Conservation (phyloP, 2,888 invertebrate genomes). For the Platycheirus albimanus region DNA sequence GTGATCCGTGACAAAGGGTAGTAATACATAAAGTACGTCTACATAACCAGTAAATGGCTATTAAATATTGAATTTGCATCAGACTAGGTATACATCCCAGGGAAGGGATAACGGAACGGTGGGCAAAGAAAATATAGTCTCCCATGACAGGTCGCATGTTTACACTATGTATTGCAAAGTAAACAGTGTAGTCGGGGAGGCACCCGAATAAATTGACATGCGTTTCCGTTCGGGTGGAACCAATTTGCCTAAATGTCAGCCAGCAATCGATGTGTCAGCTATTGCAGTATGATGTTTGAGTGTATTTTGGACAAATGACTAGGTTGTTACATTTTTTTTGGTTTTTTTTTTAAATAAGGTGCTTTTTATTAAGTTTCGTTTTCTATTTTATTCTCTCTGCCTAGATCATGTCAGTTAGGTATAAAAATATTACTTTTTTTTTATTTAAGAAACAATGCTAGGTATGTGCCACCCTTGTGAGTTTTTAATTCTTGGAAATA, state of each 20-base stretch:
- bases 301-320: no score
- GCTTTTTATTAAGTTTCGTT: no score
- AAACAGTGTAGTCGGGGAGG: neutral
- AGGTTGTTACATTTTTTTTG: no score
- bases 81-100: neutral
- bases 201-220: conserved; percentile 8
- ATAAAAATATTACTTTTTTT: no score
- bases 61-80: conserved; percentile 28
- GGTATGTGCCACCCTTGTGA: no score
- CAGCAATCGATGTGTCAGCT: conserved; percentile 28
- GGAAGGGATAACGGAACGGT: no score
- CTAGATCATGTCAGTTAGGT: no score
- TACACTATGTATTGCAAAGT: neutral
- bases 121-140: conserved; percentile 7
- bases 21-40: no score
- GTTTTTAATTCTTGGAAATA: no score
- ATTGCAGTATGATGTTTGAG: no score
- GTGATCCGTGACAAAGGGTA: conserved; percentile 51
- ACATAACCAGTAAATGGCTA: conserved; percentile 17
- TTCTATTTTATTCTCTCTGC: no score
- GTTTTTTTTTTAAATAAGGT: neutral
- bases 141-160: conserved; percentile 26
- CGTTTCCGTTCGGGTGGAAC: conserved; percentile 39
- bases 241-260: conserved; percentile 33
- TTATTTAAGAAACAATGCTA: no score